Conservation (phyloP, 2,797 vertebrate genomes). For the Enoplosus armatus region DNA sequence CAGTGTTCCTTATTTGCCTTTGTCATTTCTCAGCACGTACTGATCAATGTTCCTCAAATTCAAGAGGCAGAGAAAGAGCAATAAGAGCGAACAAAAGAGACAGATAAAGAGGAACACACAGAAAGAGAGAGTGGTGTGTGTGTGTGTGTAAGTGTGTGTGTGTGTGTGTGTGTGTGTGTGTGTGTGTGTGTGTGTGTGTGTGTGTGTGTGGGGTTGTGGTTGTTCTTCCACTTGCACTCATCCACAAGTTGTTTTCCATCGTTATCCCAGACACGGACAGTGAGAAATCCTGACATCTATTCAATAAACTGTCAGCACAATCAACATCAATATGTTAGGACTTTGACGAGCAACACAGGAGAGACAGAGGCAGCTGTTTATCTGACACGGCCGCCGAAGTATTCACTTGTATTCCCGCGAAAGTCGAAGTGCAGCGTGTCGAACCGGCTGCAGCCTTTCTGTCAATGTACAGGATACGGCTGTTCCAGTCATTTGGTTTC, state of each 20-base stretch:
- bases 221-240: slow-evolving; percentile 33
- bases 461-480: not conserved
- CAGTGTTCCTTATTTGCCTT: slow-evolving; percentile 10
- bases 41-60: slow-evolving; percentile 23
- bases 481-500: not conserved
- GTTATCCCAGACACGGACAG: slow-evolving; percentile 35
- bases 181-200: not conserved
- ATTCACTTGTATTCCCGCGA: slow-evolving; percentile 3
- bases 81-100: slow-evolving; percentile 21
- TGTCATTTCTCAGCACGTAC: slow-evolving; percentile 30
- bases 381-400: slow-evolving; percentile 39
- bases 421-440: slow-evolving; percentile 5
- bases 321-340: slow-evolving; percentile 53
- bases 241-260: slow-evolving; percentile 55
- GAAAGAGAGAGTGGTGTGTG: not conserved
- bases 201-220: not conserved
- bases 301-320: slow-evolving; percentile 67
- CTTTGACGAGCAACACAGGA: slow-evolving; percentile 44
- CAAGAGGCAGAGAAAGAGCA: slow-evolving; percentile 16
- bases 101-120: not conserved
- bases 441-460: not conserved
- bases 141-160: not conserved
- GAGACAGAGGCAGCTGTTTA: slow-evolving; percentile 42
- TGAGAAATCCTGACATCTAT: slow-evolving; percentile 60
- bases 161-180: not conserved